Evolutionary conservation across 1,140 invertebrate species (phyloP).

Genomic region (Lucilia sericata): DNA sequence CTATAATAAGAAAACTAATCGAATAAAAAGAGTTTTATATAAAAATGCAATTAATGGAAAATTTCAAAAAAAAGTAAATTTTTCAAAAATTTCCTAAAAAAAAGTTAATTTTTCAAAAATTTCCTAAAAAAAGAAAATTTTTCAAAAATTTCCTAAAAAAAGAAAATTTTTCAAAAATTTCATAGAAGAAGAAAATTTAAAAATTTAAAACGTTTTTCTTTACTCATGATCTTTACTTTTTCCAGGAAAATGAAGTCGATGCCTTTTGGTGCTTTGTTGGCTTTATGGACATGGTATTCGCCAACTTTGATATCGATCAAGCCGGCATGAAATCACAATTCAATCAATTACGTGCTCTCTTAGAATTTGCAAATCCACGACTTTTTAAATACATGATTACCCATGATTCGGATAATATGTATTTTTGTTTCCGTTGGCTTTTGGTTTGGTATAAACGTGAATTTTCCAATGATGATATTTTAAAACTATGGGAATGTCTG

Average conservation of each 20-base stretch:
- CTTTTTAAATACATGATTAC: constrained; percentile 87
- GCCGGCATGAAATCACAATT: constrained; percentile 96
- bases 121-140: too few relatives aligned
- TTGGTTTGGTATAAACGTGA: constrained; percentile 88
- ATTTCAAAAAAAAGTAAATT: too few relatives aligned
- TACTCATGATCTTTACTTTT: neutral
- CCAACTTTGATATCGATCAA: constrained; percentile 98
- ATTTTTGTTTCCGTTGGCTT: constrained; percentile 97
- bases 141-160: neutral
- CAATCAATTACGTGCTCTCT: constrained; percentile 83
- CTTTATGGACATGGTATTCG: constrained; percentile 96
- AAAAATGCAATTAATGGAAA: too few relatives aligned
- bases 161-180: neutral
- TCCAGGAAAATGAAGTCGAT: constrained; percentile 74
- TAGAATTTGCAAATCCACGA: constrained; percentile 85
- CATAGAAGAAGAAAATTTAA: neutral
- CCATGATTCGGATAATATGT: constrained; percentile 97
- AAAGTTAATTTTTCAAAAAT: too few relatives aligned
- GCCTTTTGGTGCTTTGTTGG: constrained; percentile 99
- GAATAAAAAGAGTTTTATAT: too few relatives aligned
- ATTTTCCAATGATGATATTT: constrained; percentile 80
- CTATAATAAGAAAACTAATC: too few relatives aligned
- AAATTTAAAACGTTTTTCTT: neutral
- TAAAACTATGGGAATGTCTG: constrained; percentile 85
- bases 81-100: too few relatives aligned